Percentiles rank a stretch among this genome's conserved stretches.
phyloP scores from a whole-genome alignment of 2,888 invertebrate species.

The Colostygia pectinataria region DNA sequence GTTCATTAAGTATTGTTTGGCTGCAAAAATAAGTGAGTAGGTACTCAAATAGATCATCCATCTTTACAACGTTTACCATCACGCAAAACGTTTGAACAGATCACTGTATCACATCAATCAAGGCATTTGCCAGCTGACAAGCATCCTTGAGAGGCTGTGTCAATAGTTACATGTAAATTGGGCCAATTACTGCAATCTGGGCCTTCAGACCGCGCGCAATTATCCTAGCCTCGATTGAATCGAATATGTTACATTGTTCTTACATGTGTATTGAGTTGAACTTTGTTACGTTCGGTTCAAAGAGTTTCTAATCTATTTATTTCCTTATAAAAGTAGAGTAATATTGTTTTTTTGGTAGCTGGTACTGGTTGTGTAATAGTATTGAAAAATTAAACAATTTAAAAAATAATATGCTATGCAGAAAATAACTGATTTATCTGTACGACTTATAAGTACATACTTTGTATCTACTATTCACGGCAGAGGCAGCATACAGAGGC shows the following conservation, averaged over 20 bases:
- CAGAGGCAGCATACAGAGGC: too few species aligned
- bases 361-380: too few species aligned
- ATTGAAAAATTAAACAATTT: too few species aligned
- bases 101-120: slow-evolving; percentile 21
- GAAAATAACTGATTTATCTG: too few species aligned
- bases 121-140: slow-evolving; percentile 22
- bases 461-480: too few species aligned
- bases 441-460: too few species aligned
- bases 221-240: slow-evolving; percentile 25
- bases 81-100: slow-evolving; percentile 18
- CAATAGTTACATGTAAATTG: slow-evolving; percentile 34
- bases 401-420: too few species aligned
- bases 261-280: neutral
- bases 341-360: too few species aligned
- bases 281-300: neutral
- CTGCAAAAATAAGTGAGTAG: too few species aligned
- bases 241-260: slow-evolving; percentile 14
- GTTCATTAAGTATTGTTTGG: too few species aligned
- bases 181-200: slow-evolving; percentile 34
- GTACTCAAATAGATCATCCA: neutral
- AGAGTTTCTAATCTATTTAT: too few species aligned
- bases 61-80: neutral
- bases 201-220: slow-evolving; percentile 20
- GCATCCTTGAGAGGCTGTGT: slow-evolving; percentile 30
- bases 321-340: too few species aligned